Conservation (phyloP, 2,797 vertebrate genomes). For the Steatocranus sp. region DNA sequence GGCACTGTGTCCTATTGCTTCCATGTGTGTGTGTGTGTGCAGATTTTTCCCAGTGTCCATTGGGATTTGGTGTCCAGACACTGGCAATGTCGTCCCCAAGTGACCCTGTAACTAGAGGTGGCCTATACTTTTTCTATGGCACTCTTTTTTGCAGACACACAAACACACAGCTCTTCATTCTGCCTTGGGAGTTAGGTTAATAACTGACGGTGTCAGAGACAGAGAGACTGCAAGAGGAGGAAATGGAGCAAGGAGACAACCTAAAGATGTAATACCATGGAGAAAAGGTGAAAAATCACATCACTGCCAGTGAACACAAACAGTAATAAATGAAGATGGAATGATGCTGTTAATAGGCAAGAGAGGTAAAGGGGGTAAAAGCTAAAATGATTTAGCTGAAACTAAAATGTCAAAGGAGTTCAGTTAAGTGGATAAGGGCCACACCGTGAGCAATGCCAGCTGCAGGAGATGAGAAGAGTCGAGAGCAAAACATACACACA, state of each 20-base stretch:
- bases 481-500: not conserved
- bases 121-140: constrained; percentile 3
- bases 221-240: constrained; percentile 14
- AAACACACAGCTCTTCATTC: not conserved
- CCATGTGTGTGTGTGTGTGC: not conserved
- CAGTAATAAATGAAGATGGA: not conserved
- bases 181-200: constrained; percentile 44
- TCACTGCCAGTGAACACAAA: not conserved
- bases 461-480: not conserved
- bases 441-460: not conserved
- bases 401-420: not conserved
- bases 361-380: not conserved
- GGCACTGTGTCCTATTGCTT: constrained; percentile 31
- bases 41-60: constrained; percentile 14
- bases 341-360: not conserved
- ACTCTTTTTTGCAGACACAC: not conserved
- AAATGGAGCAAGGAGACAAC: constrained; percentile 35
- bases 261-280: not conserved
- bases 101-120: constrained; percentile 49
- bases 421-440: not conserved
- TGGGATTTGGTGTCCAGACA: constrained; percentile 33
- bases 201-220: constrained; percentile 41
- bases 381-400: not conserved
- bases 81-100: constrained; percentile 31
- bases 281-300: not conserved